Evolutionary conservation across 2,888 invertebrate species (phyloP), one percentile per base, ranked within the genome.

Genomic region (Tinea pellionella): DNA sequence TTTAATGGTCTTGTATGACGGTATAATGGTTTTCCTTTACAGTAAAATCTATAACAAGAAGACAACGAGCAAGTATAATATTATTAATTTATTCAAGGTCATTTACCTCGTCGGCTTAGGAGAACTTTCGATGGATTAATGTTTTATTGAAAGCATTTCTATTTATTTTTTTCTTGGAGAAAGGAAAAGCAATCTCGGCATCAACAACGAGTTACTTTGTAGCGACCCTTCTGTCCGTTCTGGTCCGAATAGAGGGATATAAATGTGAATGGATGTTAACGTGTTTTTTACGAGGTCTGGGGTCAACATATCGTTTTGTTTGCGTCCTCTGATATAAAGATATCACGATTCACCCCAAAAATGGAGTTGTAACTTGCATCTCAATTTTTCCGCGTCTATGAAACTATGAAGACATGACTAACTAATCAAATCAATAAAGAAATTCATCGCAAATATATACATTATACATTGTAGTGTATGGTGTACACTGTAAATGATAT

Each of bases 211-310:
- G 57, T 57, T 57, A 57, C 57, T 57, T 57, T 80, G 79, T 79
- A 65, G 63, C 68, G 69, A 69, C 70, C 75, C 60, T 57, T 32
- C 32, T 57, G 57, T 32, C 57, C 57, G 16, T 15, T 32, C 72
- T 79, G 73, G 78, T 78, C 70, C 78, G 80, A 85, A 83, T 80
- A 83, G 59, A 80, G 82, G 85, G 82, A 73, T 74, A 80, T 78
- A 83, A 84, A 86, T 78, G 78, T 81, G 83, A 84, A 87, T 87
- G 81, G 85, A 87, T 86, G 87, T 84, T 86, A 87, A 87, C 86
- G 86, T 83, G 86, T 84, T 86, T 86, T 87, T 87, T 86, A 87
- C 85, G 85, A 83, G 70, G 69, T 62, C 69, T 72, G 70, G 72
- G 79, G 77, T 78, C 81, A 80, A 79, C 82, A 78, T 83, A 81